Evolutionary conservation across 1,140 invertebrate species (phyloP), one percentile per base, ranked within the genome.

Genomic region (Melitaea cinxia): DNA sequence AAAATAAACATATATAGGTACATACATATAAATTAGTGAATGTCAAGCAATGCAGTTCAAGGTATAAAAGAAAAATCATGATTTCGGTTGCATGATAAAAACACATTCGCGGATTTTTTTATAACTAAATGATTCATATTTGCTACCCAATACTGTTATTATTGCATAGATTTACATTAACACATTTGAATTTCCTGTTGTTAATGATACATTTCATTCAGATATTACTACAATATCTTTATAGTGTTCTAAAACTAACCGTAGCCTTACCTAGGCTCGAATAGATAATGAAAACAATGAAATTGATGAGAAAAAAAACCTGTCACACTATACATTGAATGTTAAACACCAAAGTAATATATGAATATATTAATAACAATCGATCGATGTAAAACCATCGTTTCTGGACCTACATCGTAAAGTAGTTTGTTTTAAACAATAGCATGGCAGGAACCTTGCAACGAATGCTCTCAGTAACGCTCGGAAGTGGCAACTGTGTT

Each of bases 401-500:
- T 66, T 37, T 10, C 10, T 47, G 24, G 26, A 10, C 58, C 33
- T 45, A 42, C 12, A 52, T 53, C 55, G 19, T 26, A 42, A 39
- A 58, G 35, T 30, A 23, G 52, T 47, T 58, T 58, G 49, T 26
- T 42, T 47, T 15, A 57, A 70, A 73, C 71, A 73, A 73, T 73
- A 65, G 66, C 58, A 56, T 54, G 57, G 64, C 65, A 69, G 65
- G 61, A 73, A 71, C 72, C 65, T 68, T 70, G 68, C 61, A 67
- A 58, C 39, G 63, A 58, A 60, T 58, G 64, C 63, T 67, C 50
- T 70, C 57, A 52, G 30, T 54, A 59, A 59, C 62, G 65, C 65
- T 75, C 73, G 70, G 75, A 78, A 80, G 71, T 77, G 64, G 62
- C 45, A 60, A 65, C 57, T 68, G 53, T 70, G 66, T 63, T 53